Percentiles rank a stretch among this genome's conserved stretches.
Conservation (phyloP, 1,140 invertebrate genomes). For the Spodoptera frugiperda region DNA sequence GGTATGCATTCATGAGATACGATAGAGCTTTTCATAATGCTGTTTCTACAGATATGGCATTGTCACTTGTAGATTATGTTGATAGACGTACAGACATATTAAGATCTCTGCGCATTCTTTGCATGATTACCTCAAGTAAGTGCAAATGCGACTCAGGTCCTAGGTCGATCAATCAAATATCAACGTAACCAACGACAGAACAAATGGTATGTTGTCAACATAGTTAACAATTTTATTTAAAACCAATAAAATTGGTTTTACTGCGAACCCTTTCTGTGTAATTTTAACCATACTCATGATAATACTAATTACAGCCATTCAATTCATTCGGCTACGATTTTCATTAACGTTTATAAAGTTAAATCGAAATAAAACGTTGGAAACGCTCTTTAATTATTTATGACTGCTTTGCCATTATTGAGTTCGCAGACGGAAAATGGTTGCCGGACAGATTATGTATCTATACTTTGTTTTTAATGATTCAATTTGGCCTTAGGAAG, state of each 20-base stretch:
- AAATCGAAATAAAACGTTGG: slow-evolving; percentile 39
- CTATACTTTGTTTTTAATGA: neutral
- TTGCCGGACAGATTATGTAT: neutral
- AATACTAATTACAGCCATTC: slow-evolving; percentile 36
- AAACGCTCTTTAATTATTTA: slow-evolving; percentile 42
- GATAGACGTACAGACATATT: too few species aligned
- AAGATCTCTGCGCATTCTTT: too few species aligned
- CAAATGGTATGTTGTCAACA: too few species aligned
- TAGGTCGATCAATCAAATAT: too few species aligned
- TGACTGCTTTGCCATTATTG: slow-evolving; percentile 31
- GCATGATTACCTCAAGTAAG: too few species aligned
- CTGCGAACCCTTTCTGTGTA: neutral
- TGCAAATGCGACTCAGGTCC: too few species aligned
- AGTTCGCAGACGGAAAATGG: slow-evolving; percentile 20
- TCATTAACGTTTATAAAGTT: slow-evolving; percentile 34
- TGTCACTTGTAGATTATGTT: too few species aligned
- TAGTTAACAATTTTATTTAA: too few species aligned
- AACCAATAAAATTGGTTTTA: neutral
- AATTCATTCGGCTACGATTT: slow-evolving; percentile 28
- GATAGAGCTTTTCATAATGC: slow-evolving; percentile 4
- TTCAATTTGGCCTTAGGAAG: neutral
- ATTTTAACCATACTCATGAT: slow-evolving; percentile 23
- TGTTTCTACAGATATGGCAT: neutral
- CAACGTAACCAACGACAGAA: too few species aligned
- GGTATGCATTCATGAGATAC: slow-evolving; percentile 1